Evolutionary conservation across 2,888 invertebrate genomes (phyloP), one percentile per base, ranked within the genome.

Genomic region (Carcina quercana): DNA sequence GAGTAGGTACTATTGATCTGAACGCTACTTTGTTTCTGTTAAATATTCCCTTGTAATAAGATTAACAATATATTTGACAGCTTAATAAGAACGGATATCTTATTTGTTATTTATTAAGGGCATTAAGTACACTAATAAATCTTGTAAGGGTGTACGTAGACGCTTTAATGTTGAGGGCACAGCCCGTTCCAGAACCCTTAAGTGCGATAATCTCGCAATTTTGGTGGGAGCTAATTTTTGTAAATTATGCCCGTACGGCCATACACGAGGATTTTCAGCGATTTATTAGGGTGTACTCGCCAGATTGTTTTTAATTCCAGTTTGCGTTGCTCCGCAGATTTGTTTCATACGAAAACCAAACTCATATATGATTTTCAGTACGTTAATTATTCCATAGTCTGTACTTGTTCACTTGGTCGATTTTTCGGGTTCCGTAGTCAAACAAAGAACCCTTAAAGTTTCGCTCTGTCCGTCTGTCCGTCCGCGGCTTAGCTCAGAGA

Each of bases 181-280:
- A n/a, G n/a, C 25, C 32, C 25, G 36, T 34, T 33, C 33, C 34
- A 11, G 20, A 30, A 31, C 38, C 45, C 32, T 35, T 35, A 40
- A 35, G 43, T 35, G 37, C 34, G 13, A 34, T 44, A 38, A 45
- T 42, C 38, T 40, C 22, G 39, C 37, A 35, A 39, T 40, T 40
- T 38, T n/a, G n/a, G n/a, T n/a, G 34, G 35, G 17, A 13, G 20
- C 26, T 34, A 39, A 32, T 42, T 42, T 40, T 38, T 39, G 33
- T 37, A 37, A 40, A 37, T 34, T 38, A 34, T 30, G n/a, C 21
- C 19, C 14, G 15, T n/a, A 15, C 8, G 30, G 11, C 15, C 24
- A 28, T 21, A 12, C 3, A n/a, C n/a, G 13, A 14, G 10, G 25
- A 14, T 21, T 27, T 32, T 28, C 14, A 15, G 15, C 19, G 25